Evolutionary conservation across 2,888 invertebrate genomes (phyloP).

Genomic region (Andrena fulva): DNA sequence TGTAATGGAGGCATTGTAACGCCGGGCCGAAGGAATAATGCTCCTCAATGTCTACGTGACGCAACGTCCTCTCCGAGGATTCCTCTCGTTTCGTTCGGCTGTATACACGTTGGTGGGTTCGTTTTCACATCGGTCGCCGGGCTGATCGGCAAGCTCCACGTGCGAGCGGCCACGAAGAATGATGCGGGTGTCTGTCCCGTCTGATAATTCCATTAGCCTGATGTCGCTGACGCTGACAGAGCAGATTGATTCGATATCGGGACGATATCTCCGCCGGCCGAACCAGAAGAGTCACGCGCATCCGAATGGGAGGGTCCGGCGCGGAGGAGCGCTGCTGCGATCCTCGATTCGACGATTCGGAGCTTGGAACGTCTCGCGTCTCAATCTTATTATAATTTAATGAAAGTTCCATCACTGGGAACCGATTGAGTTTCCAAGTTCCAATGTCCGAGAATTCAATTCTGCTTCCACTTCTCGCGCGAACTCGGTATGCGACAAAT

Average conservation of each 20-base stretch:
- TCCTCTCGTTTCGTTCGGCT: constrained; percentile 59
- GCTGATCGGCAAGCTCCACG: constrained; percentile 52
- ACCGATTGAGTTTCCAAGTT: too few relatives aligned
- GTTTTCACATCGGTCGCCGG: constrained; percentile 54
- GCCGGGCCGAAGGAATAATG: constrained; percentile 63
- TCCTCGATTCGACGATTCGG: too few relatives aligned
- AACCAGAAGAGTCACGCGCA: constrained; percentile 44
- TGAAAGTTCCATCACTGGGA: too few relatives aligned
- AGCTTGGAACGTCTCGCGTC: too few relatives aligned
- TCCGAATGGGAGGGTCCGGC: not conserved
- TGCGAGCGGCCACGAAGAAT: constrained; percentile 59
- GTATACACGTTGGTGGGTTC: constrained; percentile 40
- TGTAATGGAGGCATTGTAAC: constrained; percentile 76
- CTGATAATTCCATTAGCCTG: constrained; percentile 79
- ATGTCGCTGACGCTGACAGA: constrained; percentile 59
- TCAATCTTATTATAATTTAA: too few relatives aligned
- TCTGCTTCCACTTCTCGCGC: too few relatives aligned
- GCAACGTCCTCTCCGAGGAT: constrained; percentile 60
- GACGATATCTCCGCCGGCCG: constrained; percentile 44
- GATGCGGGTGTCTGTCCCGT: constrained; percentile 65
- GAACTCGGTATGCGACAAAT: too few relatives aligned
- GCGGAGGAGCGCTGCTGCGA: not conserved
- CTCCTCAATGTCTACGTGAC: constrained; percentile 71
- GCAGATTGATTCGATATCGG: constrained; percentile 65
- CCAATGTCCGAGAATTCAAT: too few relatives aligned